These are phyloP conservation scores for Nettapus auritus DNA, from an alignment of 2,113 vertebrate genomes.

Conservation along the genomic window DNA sequence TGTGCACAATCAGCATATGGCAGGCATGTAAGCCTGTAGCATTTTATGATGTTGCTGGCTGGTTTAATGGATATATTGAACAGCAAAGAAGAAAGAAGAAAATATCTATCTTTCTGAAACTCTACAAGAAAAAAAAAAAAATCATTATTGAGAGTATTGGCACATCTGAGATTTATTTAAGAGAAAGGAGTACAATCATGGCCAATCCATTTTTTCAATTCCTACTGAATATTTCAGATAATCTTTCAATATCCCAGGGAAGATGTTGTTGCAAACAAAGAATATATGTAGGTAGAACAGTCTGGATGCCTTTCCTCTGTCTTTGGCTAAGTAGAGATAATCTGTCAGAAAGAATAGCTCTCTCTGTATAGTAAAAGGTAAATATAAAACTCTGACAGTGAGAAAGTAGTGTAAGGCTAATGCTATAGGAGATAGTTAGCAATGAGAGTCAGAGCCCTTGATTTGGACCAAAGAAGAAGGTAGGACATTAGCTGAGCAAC, in stretches of 20 bases:
- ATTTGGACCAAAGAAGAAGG: neutral
- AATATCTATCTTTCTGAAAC: neutral
- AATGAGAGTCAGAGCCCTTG: neutral
- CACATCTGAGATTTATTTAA: neutral
- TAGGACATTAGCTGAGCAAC: neutral
- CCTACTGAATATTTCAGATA: neutral
- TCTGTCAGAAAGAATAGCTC: neutral
- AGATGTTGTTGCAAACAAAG: neutral
- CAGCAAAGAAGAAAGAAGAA: neutral
- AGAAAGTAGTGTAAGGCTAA: neutral
- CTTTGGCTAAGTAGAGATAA: neutral
- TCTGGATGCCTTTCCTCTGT: neutral
- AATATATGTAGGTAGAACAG: fast-evolving
- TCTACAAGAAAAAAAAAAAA: neutral
- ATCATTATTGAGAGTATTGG: neutral
- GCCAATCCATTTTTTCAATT: neutral
- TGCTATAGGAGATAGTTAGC: neutral
- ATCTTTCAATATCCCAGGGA: neutral
- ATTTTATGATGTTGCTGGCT: neutral
- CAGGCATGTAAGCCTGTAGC: neutral
- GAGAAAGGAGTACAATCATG: neutral
- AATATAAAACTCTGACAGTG: neutral
- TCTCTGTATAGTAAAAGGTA: neutral
- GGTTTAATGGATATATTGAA: neutral
- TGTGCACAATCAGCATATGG: neutral